Conservation (phyloP, 2,113 vertebrate genomes). For the Channa maculata region DNA sequence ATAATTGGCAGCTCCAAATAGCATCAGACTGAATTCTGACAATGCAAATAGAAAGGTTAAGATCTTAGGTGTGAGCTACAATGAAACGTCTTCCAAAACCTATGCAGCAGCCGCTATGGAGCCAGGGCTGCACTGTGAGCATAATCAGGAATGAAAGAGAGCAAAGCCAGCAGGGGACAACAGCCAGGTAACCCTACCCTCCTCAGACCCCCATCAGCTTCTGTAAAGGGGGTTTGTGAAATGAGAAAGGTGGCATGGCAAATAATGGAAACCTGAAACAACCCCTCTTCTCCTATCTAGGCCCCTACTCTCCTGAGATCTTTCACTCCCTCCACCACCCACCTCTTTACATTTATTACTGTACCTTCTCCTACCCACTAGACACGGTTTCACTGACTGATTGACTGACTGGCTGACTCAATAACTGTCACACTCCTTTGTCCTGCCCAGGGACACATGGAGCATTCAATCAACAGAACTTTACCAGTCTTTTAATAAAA, state of each 20-base stretch:
- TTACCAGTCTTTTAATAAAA: not conserved
- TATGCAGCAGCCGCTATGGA: not conserved
- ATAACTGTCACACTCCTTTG: slow-evolving; percentile 45
- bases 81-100: slow-evolving; percentile 11
- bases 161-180: slow-evolving; percentile 52
- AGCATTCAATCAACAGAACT: not conserved
- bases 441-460: not conserved
- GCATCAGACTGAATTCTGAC: slow-evolving; percentile 25
- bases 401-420: slow-evolving; percentile 54
- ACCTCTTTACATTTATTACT: slow-evolving; percentile 48
- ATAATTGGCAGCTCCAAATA: slow-evolving; percentile 30
- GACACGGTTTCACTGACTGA: slow-evolving; percentile 59
- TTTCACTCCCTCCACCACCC: slow-evolving; percentile 49
- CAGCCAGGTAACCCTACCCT: slow-evolving; percentile 77
- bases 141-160: slow-evolving; percentile 60
- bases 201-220: slow-evolving; percentile 64
- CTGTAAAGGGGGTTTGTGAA: slow-evolving; percentile 49
- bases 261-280: slow-evolving; percentile 66
- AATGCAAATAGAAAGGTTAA: not conserved
- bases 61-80: not conserved
- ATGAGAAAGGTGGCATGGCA: slow-evolving; percentile 62
- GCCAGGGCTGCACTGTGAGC: slow-evolving; percentile 27
- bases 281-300: slow-evolving; percentile 65
- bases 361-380: slow-evolving; percentile 52
- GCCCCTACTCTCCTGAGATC: slow-evolving; percentile 70